Percentiles rank a stretch among this genome's conserved stretches.
Evolutionary conservation across 2,797 vertebrate genomes (phyloP).

Genomic region (Anguilla marmorata): DNA sequence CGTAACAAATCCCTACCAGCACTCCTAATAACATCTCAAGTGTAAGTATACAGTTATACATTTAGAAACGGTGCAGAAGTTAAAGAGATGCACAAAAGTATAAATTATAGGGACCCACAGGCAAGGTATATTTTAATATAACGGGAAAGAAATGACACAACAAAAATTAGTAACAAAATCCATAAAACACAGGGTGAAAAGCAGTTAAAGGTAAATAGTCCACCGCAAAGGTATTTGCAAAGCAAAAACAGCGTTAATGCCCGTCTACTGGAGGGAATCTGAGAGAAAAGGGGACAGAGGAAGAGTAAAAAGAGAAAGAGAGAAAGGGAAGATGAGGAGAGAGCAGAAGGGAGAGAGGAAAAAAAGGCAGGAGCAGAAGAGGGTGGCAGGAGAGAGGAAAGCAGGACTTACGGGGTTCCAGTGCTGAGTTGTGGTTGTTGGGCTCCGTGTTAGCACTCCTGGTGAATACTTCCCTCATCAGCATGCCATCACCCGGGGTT

Average conservation of each 20-base stretch:
- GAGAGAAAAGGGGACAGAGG: conserved; percentile 30
- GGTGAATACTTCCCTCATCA: not conserved
- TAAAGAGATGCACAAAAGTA: conserved; percentile 40
- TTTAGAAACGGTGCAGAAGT: conserved; percentile 35
- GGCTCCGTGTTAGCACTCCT: not conserved
- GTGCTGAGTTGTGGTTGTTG: not conserved
- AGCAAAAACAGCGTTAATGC: conserved; percentile 7
- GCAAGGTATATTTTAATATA: conserved; percentile 79
- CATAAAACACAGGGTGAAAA: conserved; percentile 56
- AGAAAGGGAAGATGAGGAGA: conserved; percentile 22
- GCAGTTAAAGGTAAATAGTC: conserved; percentile 17
- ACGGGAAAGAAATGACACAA: conserved; percentile 69
- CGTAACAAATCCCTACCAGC: not conserved
- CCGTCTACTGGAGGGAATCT: not conserved
- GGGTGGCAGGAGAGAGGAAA: not conserved
- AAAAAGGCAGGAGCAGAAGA: conserved; percentile 9
- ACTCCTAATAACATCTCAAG: conserved; percentile 20
- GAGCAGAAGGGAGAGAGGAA: conserved; percentile 21
- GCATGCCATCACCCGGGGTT: not conserved
- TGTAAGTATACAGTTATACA: conserved; percentile 45
- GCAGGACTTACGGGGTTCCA: conserved; percentile 12
- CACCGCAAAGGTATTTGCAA: not conserved
- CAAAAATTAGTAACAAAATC: conserved; percentile 67
- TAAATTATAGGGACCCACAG: conserved; percentile 71
- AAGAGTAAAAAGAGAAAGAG: conserved; percentile 27